A percentile compares a stretch with the other conserved stretches of the same genome.
Evolutionary conservation across 64 coral and sea anemone species (phyloP).

Genomic region (Montipora efflorescens): DNA sequence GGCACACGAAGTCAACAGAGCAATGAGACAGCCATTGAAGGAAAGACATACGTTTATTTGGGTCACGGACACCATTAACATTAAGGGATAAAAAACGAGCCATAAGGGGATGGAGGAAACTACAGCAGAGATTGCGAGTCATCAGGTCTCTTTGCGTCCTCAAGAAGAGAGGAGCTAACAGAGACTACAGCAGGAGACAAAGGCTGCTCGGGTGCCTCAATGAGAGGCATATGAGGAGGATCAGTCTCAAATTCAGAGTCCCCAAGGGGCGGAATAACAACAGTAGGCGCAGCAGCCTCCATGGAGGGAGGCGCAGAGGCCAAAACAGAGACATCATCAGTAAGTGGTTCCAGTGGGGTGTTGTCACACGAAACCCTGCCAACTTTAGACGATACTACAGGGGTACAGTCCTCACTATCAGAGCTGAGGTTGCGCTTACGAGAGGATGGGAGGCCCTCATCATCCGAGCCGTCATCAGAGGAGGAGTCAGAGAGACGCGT

Average conservation of each 20-base stretch:
- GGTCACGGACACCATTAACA: conserved; percentile 15
- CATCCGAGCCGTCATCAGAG: too few relatives aligned
- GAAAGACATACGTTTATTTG: background rate
- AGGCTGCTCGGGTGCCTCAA: background rate
- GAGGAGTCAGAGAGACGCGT: background rate
- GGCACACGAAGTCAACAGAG: background rate
- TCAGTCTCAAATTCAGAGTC: background rate
- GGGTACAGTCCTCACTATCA: background rate
- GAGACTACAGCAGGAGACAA: background rate
- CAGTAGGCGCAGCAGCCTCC: background rate
- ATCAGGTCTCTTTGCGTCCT: background rate
- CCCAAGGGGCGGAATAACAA: background rate
- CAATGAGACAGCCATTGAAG: conserved; percentile 32
- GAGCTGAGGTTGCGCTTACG: background rate
- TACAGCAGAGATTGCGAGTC: background rate
- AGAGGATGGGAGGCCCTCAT: background rate
- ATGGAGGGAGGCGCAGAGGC: background rate
- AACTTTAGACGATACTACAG: background rate
- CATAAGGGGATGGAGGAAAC: background rate
- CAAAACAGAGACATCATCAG: background rate
- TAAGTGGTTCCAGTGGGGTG: background rate
- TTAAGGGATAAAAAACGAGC: conserved; percentile 13
- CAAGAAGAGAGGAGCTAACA: background rate
- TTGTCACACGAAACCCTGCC: background rate
- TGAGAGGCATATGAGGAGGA: background rate